Conservation (phyloP, 2,797 vertebrate genomes). For the Prionace glauca region DNA sequence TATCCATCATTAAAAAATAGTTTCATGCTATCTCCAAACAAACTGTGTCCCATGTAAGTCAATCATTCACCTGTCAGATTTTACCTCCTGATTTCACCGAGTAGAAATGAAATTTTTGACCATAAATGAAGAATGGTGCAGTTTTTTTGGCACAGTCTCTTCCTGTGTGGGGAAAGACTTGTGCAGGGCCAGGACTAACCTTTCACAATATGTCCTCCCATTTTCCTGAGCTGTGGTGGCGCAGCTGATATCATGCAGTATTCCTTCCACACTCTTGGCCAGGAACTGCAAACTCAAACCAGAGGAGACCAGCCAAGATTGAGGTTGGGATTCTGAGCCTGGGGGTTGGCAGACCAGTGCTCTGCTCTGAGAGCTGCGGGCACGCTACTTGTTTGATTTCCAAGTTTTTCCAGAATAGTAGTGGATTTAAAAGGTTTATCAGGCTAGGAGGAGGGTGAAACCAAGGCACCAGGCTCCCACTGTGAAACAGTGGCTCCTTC, state of each 20-base stretch:
- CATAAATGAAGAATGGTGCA: background rate
- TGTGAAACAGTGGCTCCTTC: background rate
- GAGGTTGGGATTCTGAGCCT: background rate
- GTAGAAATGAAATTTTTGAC: background rate
- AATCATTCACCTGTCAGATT: background rate
- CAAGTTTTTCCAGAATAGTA: background rate
- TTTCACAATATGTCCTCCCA: background rate
- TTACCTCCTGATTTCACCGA: background rate
- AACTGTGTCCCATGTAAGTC: background rate
- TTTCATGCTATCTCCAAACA: background rate
- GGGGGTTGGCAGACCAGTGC: background rate
- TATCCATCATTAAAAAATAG: background rate
- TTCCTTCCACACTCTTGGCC: background rate
- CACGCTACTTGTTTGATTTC: background rate
- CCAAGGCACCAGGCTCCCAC: background rate
- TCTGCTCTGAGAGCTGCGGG: background rate
- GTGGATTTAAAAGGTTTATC: background rate
- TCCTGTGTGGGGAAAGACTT: background rate
- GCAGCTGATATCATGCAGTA: background rate
- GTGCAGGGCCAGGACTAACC: background rate
- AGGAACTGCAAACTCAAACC: background rate
- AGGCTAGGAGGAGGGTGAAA: background rate
- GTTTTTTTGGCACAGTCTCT: background rate
- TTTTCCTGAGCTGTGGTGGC: background rate
- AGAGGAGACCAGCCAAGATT: background rate